Evolutionary conservation across 2,888 invertebrate species (phyloP), one percentile per base, ranked within the genome.

Genomic region (Polyommatus icarus): DNA sequence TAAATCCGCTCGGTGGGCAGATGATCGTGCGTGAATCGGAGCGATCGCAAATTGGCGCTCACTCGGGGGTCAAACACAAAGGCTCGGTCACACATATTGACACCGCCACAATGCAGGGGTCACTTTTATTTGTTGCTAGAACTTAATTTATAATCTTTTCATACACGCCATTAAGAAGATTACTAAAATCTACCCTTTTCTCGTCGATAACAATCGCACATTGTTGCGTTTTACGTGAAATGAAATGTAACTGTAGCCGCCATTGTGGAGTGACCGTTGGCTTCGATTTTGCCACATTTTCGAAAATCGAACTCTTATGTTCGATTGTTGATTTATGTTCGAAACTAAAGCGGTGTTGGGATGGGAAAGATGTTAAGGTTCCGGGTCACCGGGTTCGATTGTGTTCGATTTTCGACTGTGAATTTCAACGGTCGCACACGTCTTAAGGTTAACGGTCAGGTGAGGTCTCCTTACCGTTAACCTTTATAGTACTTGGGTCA

Each of bases 61-160:
- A 92, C 89, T 88, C 85, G 87, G 89, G 93, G 94, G 93, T 93
- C 92, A 91, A 84, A 85, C 86, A 93, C 94, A 94, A 94, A 84
- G 84, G 86, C 79, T 84, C 90, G 94, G 94, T 94, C 94, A 93
- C 93, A 93, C 93, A 91, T 93, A 94, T 94, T 92, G 94, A 93
- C 94, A 93, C 93, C 90, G 88, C 80, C 85, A 94, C 93, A 93
- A 94, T 92, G 84, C 90, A 88, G 91, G 94, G 94, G 94, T 94
- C 94, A 94, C 87, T 92, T 94, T 93, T 94, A 94, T 94, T 94
- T 93, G 94, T 93, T 91, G 89, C 91, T 91, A 91, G 93, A 93
- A 94, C 93, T 94, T 94, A 94, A 94, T 93, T 94, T 94, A 94
- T 94, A 94, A 94, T 94, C 94, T 94, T 92, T 93, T 94, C 93